Percentiles rank a stretch among this genome's conserved stretches.
Evolutionary conservation across 2,888 invertebrate genomes (phyloP).

Genomic region (Hemithea aestivaria): DNA sequence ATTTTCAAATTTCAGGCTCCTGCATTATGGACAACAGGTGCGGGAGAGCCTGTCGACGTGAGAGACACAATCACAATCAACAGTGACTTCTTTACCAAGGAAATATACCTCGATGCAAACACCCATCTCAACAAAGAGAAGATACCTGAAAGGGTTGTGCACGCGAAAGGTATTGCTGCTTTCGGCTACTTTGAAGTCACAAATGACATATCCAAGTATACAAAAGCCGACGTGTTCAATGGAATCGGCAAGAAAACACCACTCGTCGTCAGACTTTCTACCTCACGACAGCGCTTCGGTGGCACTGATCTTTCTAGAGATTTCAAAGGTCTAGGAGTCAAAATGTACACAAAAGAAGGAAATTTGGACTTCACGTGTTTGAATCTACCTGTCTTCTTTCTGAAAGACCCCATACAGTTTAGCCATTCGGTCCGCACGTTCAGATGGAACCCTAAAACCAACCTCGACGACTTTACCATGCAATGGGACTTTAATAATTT

Average conservation of each 20-base stretch:
- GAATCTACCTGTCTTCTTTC: slow-evolving; percentile 77
- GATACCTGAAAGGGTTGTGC: slow-evolving; percentile 94
- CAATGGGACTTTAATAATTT: slow-evolving; percentile 74
- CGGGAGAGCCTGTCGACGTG: slow-evolving; percentile 86
- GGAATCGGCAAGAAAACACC: slow-evolving; percentile 80
- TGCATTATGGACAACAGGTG: slow-evolving; percentile 79
- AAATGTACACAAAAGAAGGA: slow-evolving; percentile 45
- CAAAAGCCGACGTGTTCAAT: slow-evolving; percentile 80
- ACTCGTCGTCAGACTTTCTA: slow-evolving; percentile 77
- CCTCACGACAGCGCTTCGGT: slow-evolving; percentile 81
- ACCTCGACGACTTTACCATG: slow-evolving; percentile 45
- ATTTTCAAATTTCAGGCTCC: slow-evolving; percentile 32
- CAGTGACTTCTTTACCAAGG: slow-evolving; percentile 37
- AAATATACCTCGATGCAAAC: slow-evolving; percentile 81
- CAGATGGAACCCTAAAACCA: slow-evolving; percentile 77
- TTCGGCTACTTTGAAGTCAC: slow-evolving; percentile 90
- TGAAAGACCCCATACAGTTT: slow-evolving; percentile 75
- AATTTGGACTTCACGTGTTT: slow-evolving; percentile 53
- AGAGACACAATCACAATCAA: slow-evolving; percentile 66
- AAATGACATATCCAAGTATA: slow-evolving; percentile 83
- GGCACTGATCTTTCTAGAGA: slow-evolving; percentile 71
- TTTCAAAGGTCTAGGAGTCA: slow-evolving; percentile 62
- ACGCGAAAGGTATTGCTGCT: slow-evolving; percentile 93
- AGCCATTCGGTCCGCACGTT: slow-evolving; percentile 72
- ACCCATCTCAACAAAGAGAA: slow-evolving; percentile 87